Percentiles rank a stretch among this genome's conserved stretches.
These are phyloP conservation scores for Gallinago nigripennis DNA, from an alignment of 2,797 vertebrate species.

Conservation along the genomic window DNA sequence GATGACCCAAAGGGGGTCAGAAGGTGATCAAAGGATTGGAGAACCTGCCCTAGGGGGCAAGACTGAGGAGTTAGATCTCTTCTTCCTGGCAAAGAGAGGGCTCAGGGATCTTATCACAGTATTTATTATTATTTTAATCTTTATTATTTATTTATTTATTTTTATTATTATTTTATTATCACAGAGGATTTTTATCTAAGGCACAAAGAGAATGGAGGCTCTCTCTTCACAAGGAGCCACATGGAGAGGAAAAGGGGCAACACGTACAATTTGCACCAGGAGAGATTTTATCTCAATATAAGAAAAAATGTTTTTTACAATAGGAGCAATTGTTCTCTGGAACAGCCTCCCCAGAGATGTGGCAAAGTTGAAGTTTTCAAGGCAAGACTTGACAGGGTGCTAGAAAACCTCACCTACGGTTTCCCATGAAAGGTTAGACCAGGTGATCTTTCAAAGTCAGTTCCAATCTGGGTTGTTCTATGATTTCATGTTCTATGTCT, in stretches of 20 bases:
- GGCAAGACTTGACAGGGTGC: no score
- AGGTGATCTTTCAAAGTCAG: not conserved
- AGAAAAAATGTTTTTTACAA: no score
- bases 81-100: not conserved
- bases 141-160: no score
- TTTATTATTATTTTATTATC: no score
- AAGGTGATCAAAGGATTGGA: not conserved
- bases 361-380: no score
- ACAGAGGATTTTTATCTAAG: not conserved
- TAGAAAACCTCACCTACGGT: no score
- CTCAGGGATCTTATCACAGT: not conserved
- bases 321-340: no score
- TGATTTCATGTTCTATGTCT: not conserved
- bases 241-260: no score
- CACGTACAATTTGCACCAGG: no score
- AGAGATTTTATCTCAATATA: no score
- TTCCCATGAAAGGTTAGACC: rapidly evolving
- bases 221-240: no score
- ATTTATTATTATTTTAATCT: not conserved
- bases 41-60: not conserved
- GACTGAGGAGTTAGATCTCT: not conserved
- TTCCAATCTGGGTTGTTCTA: not conserved
- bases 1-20: not conserved
- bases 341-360: no score
- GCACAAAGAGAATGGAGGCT: not conserved